Base-by-base conservation (phyloP, 2,797 vertebrate genomes). In the Hydrophis major region DNA sequence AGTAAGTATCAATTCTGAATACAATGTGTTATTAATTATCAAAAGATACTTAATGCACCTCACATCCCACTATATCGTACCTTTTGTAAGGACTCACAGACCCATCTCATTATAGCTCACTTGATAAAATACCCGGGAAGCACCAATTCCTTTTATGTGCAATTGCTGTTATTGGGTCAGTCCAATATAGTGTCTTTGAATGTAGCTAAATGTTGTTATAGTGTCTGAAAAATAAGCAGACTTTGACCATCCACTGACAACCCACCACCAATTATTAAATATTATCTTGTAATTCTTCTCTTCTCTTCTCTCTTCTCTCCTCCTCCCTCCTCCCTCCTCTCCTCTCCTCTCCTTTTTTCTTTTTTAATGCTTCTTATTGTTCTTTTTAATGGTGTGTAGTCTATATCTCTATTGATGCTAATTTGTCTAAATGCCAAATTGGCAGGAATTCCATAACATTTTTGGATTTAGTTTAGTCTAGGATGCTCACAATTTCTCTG, bases 1-100 rank as follows among this genome's bases (percentile, higher is more conserved):
- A 27, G 99, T 99, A 96, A 98, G 99, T 98, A 94, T 50, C 90
- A 90, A 16, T 47, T 61, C 90, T 59, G 78, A 91, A 18, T 18
- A n/a, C n/a, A 78, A 90, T 12, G 6, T 69, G 4, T 56, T 42
- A 87, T 69, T 32, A 32, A 22, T 1, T n/a, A n/a, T 74, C 13
- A 53, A 83, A 89, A 86, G 2, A 56, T 61, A 37, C 55, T 25
- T 61, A 4, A 61, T 56, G 22, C 16, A 37, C 6, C 14, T 18
- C n/a, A 74, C 66, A 74, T 37, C 32, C 14, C 18, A 74, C 2
- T 32, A 69, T 32, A 69, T 32, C 32, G n/a, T 69, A 69, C 14
- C 13, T 69, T 69, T 16, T 37, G 66, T 74, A 74, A 74, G n/a
- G n/a, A 63, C 11, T 63, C 61, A 13, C 4, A 28, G 61, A 32